phyloP scores from a whole-genome alignment of 1,140 invertebrate genomes.

The Hyphantria cunea region DNA sequence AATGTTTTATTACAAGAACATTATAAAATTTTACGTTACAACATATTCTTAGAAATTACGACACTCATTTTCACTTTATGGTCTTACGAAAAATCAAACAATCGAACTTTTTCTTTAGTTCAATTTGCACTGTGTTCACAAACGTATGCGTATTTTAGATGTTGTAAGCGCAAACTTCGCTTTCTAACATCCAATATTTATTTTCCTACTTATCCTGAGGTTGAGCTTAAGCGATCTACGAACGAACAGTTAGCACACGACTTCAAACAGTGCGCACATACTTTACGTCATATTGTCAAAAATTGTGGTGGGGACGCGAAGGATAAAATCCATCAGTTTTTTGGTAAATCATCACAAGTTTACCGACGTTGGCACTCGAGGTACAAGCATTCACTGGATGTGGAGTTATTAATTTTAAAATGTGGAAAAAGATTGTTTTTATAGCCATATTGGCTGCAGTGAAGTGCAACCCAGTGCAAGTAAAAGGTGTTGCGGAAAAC shows the following conservation, averaged over 20 bases:
- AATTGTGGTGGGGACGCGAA: conserved; percentile 59
- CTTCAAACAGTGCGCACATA: conserved; percentile 59
- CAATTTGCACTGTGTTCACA: conserved; percentile 67
- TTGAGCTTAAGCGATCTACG: conserved; percentile 39
- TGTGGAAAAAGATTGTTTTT: conserved; percentile 62
- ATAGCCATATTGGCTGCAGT: conserved; percentile 63
- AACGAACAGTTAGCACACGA: conserved; percentile 61
- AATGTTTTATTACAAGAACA: conserved; percentile 23
- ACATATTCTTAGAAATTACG: conserved; percentile 32
- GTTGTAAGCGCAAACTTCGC: conserved; percentile 68
- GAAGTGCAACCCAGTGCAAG: conserved; percentile 60
- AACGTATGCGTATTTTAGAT: conserved; percentile 55
- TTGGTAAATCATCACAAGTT: conserved; percentile 72
- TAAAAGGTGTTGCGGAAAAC: conserved; percentile 68
- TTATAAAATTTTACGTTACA: conserved; percentile 23
- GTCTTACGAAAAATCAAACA: conserved; percentile 68
- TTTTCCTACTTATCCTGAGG: conserved; percentile 77
- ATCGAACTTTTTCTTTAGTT: conserved; percentile 80
- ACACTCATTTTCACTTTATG: conserved; percentile 41
- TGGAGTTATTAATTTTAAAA: conserved; percentile 40
- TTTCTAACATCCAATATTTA: conserved; percentile 80
- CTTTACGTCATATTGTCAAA: conserved; percentile 60
- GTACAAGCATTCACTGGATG: conserved; percentile 37
- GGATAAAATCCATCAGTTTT: conserved; percentile 76
- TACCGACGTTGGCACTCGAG: conserved; percentile 53